These are phyloP conservation scores for Zalophus californianus DNA, from an alignment of 2,797 vertebrate genomes.

Conservation along the genomic window DNA sequence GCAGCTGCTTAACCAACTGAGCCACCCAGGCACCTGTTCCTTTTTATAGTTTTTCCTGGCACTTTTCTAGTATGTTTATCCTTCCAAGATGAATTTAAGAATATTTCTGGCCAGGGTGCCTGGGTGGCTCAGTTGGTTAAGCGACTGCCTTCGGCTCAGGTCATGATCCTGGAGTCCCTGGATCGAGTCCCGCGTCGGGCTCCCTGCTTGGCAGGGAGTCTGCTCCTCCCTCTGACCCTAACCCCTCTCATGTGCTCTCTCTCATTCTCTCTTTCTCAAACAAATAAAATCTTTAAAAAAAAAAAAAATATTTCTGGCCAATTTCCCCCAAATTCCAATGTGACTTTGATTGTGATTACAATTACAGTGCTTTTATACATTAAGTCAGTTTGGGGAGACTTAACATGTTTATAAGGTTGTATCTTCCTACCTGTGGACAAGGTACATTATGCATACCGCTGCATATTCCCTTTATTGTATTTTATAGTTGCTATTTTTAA, in stretches of 20 bases:
- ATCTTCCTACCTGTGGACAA: background rate
- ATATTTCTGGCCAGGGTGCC: background rate
- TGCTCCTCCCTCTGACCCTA: too few relatives aligned
- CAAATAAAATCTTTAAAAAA: too few relatives aligned
- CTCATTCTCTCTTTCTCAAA: too few relatives aligned
- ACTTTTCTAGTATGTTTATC: constrained; percentile 39
- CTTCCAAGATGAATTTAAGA: background rate
- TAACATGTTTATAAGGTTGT: constrained; percentile 9
- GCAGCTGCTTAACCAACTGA: too few relatives aligned
- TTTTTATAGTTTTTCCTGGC: constrained; percentile 23
- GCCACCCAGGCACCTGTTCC: background rate
- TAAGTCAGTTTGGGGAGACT: background rate
- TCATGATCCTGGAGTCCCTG: too few relatives aligned
- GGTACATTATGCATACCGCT: background rate
- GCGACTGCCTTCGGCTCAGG: too few relatives aligned
- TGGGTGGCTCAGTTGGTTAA: too few relatives aligned
- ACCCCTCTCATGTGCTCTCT: too few relatives aligned
- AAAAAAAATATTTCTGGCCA: background rate
- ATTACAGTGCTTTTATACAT: background rate
- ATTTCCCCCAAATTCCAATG: background rate
- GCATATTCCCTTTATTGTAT: background rate
- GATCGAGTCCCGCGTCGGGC: too few relatives aligned
- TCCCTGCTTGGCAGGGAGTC: too few relatives aligned
- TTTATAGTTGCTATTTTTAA: background rate
- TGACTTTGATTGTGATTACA: constrained; percentile 38